Evolutionary conservation across 2,113 vertebrate genomes (phyloP).

Genomic region (Pachyramphus minor): DNA sequence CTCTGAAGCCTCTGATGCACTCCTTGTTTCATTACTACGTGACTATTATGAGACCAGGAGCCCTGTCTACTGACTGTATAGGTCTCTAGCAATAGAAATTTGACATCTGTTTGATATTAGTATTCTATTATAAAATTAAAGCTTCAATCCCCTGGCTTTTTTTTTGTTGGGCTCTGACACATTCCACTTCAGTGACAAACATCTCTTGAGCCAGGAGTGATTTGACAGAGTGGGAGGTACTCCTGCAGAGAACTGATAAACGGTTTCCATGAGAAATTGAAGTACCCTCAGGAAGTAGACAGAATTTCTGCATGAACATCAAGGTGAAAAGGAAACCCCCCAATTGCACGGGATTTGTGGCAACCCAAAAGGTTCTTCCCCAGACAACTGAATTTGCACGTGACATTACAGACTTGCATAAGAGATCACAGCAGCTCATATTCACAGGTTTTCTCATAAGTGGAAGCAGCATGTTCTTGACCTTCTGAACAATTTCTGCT

Average conservation of each 20-base stretch:
- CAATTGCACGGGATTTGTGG: background rate
- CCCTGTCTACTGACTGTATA: background rate
- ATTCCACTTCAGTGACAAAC: slow-evolving; percentile 47
- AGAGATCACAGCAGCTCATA: background rate
- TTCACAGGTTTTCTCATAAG: background rate
- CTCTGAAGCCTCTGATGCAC: background rate
- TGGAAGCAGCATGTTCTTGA: background rate
- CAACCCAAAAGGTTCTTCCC: background rate
- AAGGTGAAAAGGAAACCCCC: background rate
- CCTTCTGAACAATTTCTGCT: background rate
- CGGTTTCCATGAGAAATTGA: slow-evolving; percentile 28
- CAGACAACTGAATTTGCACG: background rate
- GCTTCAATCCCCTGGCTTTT: slow-evolving; percentile 29
- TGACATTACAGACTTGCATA: background rate
- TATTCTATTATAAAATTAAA: slow-evolving; percentile 49
- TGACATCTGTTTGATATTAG: slow-evolving; percentile 62
- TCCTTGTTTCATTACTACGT: background rate
- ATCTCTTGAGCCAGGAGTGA: background rate
- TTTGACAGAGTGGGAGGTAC: background rate
- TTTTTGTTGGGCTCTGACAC: slow-evolving; percentile 16
- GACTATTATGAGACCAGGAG: background rate
- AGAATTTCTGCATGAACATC: slow-evolving; percentile 20
- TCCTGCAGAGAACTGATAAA: slow-evolving; percentile 7
- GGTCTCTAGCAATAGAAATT: slow-evolving; percentile 21
- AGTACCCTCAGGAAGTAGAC: background rate